Percentiles rank a stretch among this genome's conserved stretches.
phyloP scores from a whole-genome alignment of 2,113 vertebrate species.

The Campylomormyrus numenius region DNA sequence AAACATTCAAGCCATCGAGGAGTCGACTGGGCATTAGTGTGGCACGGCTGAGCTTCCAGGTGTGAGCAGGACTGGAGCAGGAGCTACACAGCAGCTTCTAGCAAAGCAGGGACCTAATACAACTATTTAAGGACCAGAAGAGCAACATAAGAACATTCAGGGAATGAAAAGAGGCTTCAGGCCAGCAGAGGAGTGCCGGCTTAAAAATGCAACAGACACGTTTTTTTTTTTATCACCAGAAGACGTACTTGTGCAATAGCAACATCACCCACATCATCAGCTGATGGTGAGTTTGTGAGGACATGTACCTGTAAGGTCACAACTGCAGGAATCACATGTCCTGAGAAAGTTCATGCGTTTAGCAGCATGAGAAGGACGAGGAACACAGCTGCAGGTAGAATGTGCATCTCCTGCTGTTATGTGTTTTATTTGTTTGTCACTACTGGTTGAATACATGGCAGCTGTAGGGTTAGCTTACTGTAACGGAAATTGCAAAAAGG shows the following conservation, averaged over 20 bases:
- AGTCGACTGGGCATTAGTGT: not conserved
- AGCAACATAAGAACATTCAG: not conserved
- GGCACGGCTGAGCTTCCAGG: not conserved
- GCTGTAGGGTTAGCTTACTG: not conserved
- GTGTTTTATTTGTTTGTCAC: not conserved
- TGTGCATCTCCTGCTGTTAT: not conserved
- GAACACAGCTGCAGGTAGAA: not conserved
- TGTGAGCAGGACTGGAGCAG: not conserved
- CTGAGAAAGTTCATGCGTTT: not conserved
- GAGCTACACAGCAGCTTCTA: not conserved
- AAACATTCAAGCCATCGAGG: not conserved
- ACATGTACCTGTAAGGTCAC: not conserved
- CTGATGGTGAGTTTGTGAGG: not conserved
- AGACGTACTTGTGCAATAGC: not conserved
- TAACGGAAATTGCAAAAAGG: not conserved
- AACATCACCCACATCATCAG: not conserved
- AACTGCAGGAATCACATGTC: not conserved
- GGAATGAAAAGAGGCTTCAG: too few species aligned
- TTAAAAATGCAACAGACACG: not conserved
- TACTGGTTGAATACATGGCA: not conserved
- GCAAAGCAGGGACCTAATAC: not conserved
- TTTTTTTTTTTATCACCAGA: not conserved
- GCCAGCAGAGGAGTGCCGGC: too few species aligned
- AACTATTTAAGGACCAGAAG: not conserved
- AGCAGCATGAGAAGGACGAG: not conserved